Conservation (phyloP, 2,888 invertebrate genomes). For the Dicyrtoma fusca region DNA sequence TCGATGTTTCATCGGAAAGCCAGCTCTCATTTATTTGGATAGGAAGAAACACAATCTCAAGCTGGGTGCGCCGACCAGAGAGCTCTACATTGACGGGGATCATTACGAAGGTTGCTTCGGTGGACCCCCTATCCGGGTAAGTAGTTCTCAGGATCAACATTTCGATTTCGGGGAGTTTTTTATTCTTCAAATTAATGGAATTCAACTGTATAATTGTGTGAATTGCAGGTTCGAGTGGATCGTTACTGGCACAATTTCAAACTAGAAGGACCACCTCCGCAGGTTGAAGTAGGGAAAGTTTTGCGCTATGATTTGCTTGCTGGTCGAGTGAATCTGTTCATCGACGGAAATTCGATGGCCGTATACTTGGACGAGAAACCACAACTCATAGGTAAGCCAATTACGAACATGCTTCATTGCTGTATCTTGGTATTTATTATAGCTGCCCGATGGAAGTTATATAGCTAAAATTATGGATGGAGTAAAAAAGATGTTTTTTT, state of each 20-base stretch:
- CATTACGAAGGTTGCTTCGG: constrained; percentile 93
- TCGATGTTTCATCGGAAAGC: constrained; percentile 68
- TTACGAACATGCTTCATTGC: no score
- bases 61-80: constrained; percentile 89
- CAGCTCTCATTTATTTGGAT: constrained; percentile 72
- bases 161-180: neutral
- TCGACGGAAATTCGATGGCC: constrained; percentile 78
- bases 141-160: neutral
- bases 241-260: constrained; percentile 72
- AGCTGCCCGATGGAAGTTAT: no score
- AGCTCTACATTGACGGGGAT: constrained; percentile 83
- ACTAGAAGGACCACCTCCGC: constrained; percentile 88
- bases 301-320: constrained; percentile 80
- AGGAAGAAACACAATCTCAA: constrained; percentile 70
- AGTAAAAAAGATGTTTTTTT: no score
- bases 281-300: constrained; percentile 83
- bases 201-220: neutral
- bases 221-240: constrained; percentile 69
- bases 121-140: constrained; percentile 77
- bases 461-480: no score
- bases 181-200: neutral
- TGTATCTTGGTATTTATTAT: no score
- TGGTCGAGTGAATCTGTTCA: constrained; percentile 80
- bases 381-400: constrained; percentile 66
- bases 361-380: constrained; percentile 82